Evolutionary conservation across 1,140 invertebrate genomes (phyloP), one percentile per base, ranked within the genome.

Genomic region (Temnothorax longispinosus): DNA sequence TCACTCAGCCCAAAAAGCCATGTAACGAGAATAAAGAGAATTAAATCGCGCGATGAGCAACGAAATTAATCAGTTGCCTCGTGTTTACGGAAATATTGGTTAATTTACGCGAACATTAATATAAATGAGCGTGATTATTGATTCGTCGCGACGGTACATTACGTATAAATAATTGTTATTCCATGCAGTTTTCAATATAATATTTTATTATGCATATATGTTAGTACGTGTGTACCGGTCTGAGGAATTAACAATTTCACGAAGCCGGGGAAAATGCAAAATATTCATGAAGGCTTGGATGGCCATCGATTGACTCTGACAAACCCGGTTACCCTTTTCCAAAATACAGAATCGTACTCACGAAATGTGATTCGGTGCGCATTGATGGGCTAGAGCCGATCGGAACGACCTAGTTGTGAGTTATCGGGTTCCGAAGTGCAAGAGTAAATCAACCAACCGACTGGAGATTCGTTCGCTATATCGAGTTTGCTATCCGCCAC

Each of bases 361-460:
- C 50, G 67, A 67, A 82, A 84, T 84, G 69, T 56, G 80, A 84
- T 84, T 74, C 69, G 69, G 56, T 18, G 80, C 56, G 69, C 80
- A 84, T 84, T 84, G 80, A 82, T 82, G 69, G 76, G 65, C 47
- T 18, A n/a, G 47, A 80, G 77, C 65, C 80, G 69, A 84, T 74
- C 56, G 54, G 56, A 75, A 84, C 69, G 80, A 84, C 80, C 80
- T 75, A 84, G 80, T 84, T 84, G 80, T 60, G 69, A 84, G 80
- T 84, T 84, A 84, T 84, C 69, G 69, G 69, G 69, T 60, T 84
- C 13, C 80, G 54, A 84, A 74, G 80, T 84, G 44, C 80, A 84
- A 84, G 56, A 84, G 80, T 84, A 84, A 84, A 84, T 84, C 80
- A 84, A 84, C 69, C 54, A 35, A 58, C 71, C 54, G 54, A 58